These are phyloP conservation scores for Drosophila siamana DNA, from an alignment of 2,888 invertebrate genomes.

Conservation along the genomic window DNA sequence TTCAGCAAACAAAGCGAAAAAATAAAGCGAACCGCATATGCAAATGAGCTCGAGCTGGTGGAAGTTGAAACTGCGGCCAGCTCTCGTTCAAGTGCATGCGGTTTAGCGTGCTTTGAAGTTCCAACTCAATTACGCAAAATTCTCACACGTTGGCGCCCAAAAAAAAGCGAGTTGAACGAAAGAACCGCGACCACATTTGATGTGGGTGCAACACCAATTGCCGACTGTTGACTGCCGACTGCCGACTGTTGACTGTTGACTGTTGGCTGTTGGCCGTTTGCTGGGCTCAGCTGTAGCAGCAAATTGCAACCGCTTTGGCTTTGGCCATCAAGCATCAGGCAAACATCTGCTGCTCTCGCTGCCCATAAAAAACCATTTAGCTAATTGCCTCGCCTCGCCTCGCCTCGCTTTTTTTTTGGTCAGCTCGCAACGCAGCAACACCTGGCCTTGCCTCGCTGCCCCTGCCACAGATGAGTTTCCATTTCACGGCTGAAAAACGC, in stretches of 20 bases:
- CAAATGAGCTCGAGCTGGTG: slow-evolving; percentile 64
- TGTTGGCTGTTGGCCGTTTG: neutral
- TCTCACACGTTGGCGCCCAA: slow-evolving; percentile 76
- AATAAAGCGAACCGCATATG: slow-evolving; percentile 57
- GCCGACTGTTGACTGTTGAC: neutral
- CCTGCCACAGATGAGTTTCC: slow-evolving; percentile 27
- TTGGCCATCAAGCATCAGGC: slow-evolving; percentile 64
- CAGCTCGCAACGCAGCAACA: slow-evolving; percentile 38
- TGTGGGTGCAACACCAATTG: slow-evolving; percentile 33
- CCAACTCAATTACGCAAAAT: slow-evolving; percentile 81
- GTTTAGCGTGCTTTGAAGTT: slow-evolving; percentile 76
- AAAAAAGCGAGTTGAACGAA: neutral
- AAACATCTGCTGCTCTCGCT: slow-evolving; percentile 39
- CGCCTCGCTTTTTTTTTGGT: slow-evolving; percentile 16
- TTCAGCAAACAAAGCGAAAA: slow-evolving; percentile 8
- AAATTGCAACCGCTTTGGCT: slow-evolving; percentile 55
- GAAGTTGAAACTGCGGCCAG: slow-evolving; percentile 11
- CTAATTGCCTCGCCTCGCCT: slow-evolving; percentile 59
- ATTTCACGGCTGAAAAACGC: slow-evolving; percentile 54
- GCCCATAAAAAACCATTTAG: slow-evolving; percentile 73
- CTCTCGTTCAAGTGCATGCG: slow-evolving; percentile 73
- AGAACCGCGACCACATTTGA: slow-evolving; percentile 32
- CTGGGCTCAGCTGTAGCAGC: slow-evolving; percentile 38
- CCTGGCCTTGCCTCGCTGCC: slow-evolving; percentile 31
- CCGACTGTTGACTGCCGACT: slow-evolving; percentile 24